Evolutionary conservation across 2,113 vertebrate genomes (phyloP).

Genomic region (Pseudois nayaur): DNA sequence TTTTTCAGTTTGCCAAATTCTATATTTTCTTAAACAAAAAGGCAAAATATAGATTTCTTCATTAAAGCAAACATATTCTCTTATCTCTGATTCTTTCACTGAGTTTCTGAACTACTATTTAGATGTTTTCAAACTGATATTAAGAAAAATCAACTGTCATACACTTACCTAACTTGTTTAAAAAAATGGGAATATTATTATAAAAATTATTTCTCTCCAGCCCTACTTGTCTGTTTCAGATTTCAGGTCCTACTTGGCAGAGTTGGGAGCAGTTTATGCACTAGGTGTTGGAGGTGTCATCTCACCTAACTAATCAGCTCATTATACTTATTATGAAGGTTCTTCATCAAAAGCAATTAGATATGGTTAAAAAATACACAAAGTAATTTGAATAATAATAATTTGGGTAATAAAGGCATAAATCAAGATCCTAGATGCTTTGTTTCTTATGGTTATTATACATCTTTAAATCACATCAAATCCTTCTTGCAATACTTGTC

Average conservation of each 20-base stretch:
- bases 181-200: not conserved
- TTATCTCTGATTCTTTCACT: not conserved
- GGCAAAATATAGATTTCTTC: not conserved
- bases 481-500: not conserved
- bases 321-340: not conserved
- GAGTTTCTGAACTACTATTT: not conserved
- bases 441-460: not conserved
- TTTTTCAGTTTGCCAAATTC: slow-evolving; percentile 15
- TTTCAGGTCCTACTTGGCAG: not conserved
- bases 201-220: not conserved
- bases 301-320: not conserved
- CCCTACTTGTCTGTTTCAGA: not conserved
- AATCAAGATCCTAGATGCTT: not conserved
- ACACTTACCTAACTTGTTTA: not conserved
- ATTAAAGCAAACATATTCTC: not conserved
- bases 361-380: not conserved
- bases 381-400: slow-evolving; percentile 5
- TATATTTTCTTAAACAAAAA: slow-evolving; percentile 32
- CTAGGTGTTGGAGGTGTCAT: not conserved
- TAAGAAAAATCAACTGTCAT: not conserved
- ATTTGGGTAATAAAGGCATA: not conserved
- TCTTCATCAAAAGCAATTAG: not conserved
- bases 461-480: not conserved
- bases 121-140: slow-evolving; percentile 9
- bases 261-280: not conserved